Evolutionary conservation across 1,140 invertebrate species (phyloP), one percentile per base, ranked within the genome.

Genomic region (Ruditapes philippinarum): DNA sequence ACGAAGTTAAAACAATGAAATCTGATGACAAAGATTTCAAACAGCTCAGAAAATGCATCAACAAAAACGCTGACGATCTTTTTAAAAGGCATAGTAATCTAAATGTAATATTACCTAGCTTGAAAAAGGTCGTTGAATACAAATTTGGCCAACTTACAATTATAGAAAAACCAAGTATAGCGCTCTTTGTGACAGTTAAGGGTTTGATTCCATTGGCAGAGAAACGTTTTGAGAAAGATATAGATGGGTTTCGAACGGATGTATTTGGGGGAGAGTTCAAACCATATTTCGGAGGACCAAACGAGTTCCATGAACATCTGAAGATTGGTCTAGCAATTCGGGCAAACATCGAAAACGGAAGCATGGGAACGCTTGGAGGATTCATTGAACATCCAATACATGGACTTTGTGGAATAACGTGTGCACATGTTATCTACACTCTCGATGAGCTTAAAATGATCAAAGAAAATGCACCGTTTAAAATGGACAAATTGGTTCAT

Each of bases 301-400:
- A n/a, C n/a, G n/a, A n/a, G n/a, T n/a, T n/a, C n/a, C n/a, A n/a
- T n/a, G n/a, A n/a, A n/a, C n/a, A n/a, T n/a, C n/a, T n/a, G n/a
- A n/a, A n/a, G n/a, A n/a, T n/a, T n/a, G n/a, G n/a, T n/a, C n/a
- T n/a, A n/a, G n/a, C n/a, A n/a, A n/a, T n/a, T n/a, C n/a, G n/a
- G n/a, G n/a, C n/a, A n/a, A n/a, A n/a, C n/a, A n/a, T n/a, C n/a
- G n/a, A n/a, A n/a, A n/a, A n/a, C n/a, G n/a, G n/a, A n/a, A n/a
- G n/a, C n/a, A n/a, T n/a, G 14, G 68, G 68, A 5, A 73, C 68
- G n/a, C 68, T 73, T 73, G 68, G 68, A 5, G 68, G 68, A 14
- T 73, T 73, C 36, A 5, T 73, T 12, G 68, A 73, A 5, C 68
- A 73, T 38, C 68, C 68, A 5, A 33, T 33, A 73, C 38, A 73